These are phyloP conservation scores for Crotalus horridus DNA, from an alignment of 2,113 vertebrate species.

Conservation along the genomic window DNA sequence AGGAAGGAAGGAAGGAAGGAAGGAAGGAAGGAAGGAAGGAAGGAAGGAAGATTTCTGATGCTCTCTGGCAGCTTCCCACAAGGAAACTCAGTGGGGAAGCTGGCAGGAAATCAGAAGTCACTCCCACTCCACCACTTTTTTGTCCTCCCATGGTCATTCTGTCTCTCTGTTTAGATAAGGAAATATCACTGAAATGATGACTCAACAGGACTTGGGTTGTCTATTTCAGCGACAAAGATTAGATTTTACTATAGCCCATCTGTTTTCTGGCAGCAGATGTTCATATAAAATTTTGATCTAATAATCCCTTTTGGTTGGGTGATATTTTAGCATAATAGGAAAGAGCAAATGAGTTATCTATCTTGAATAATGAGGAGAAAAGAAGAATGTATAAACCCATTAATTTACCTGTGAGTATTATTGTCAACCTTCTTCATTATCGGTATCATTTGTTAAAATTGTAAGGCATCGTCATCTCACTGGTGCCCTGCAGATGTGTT, in stretches of 20 bases:
- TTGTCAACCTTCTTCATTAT: background rate
- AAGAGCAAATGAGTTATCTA: conserved; percentile 6
- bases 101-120: background rate
- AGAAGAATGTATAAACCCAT: background rate
- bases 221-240: background rate
- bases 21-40: background rate
- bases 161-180: background rate
- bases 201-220: background rate
- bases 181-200: background rate
- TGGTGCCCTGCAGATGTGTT: background rate
- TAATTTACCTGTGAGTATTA: background rate
- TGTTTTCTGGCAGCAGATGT: background rate
- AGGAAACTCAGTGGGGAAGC: background rate
- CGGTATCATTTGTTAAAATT: background rate
- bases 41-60: background rate
- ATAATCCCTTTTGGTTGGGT: background rate
- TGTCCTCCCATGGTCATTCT: background rate
- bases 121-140: background rate
- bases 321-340: background rate
- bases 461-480: background rate
- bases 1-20: no score
- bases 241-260: background rate
- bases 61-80: background rate
- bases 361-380: background rate
- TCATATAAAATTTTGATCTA: background rate